Evolutionary conservation across 2,888 invertebrate species (phyloP), one percentile per base, ranked within the genome.

Genomic region (Sphaerophoria rueppellii): DNA sequence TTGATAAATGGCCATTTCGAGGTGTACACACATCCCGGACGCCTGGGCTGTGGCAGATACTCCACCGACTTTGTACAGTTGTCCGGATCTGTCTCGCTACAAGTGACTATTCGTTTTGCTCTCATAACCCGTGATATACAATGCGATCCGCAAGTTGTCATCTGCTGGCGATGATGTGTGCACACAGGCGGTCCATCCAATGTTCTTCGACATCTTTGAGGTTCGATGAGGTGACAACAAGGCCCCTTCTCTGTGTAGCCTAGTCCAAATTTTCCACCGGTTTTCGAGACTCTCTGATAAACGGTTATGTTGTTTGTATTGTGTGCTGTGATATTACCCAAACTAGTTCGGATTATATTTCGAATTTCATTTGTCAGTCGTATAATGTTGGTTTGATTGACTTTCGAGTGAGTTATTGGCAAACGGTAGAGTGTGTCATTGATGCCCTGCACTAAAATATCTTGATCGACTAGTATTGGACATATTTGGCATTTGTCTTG

Each of bases 191-290:
- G 55, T 0, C 88, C 87, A 0, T 67, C 82, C 0, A 86, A 37
- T n/a, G 88, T 87, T 6, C 81, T 63, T 4, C 37, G 58, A 16
- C 89, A 88, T 0, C 86, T 87, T 12, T 82, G 80, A 4, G 88
- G 77, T 0, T 88, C 88, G 46, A 91, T 87, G 50, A 90, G 88
- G 73, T 88, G 87, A 75, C 91, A 91, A 74, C 91, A 91, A 12
- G 90, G 87, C 11, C 91, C 91, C 5, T 87, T 86, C 52, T 91
- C 89, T 12, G 83, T 89, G 74, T 89, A 90, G 4, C 91, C 91
- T 3, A 91, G 73, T 0, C 91, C 91, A 69, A 89, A 91, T 76
- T 89, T 88, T 0, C 91, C 91, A 11, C 91, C 91, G n/a, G 88
- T 87, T 11, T 61, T 77, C 35, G 88, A 88, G 0, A 91, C 89